Percentiles rank a stretch among this genome's conserved stretches.
Conservation (phyloP, 2,888 invertebrate genomes). For the Acronicta alni region DNA sequence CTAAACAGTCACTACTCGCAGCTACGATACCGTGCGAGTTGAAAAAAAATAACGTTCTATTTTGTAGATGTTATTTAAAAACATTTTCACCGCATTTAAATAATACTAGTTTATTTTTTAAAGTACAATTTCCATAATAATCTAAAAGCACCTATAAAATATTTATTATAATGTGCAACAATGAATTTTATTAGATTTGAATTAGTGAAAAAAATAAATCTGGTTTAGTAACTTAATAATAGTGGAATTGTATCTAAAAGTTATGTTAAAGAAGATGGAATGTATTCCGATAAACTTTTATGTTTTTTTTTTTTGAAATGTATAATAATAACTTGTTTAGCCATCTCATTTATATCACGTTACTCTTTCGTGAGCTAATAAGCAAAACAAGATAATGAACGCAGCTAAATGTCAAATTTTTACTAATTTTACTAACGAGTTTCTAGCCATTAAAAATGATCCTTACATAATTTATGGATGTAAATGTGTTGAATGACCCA, state of each 20-base stretch:
- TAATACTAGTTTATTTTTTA: too few species aligned
- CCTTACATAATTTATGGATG: neutral
- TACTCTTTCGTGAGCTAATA: slow-evolving; percentile 29
- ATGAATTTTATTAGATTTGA: too few species aligned
- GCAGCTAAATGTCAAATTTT: slow-evolving; percentile 18
- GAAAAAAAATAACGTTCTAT: neutral
- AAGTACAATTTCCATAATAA: too few species aligned
- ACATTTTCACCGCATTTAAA: neutral
- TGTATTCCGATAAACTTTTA: neutral
- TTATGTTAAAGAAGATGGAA: neutral
- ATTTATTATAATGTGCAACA: too few species aligned
- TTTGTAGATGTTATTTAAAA: neutral
- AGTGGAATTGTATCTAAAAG: neutral
- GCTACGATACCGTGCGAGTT: slow-evolving; percentile 8
- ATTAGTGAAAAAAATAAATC: neutral
- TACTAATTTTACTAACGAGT: slow-evolving; percentile 20
- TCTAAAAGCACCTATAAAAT: too few species aligned
- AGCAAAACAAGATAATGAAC: slow-evolving; percentile 28
- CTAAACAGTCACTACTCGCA: slow-evolving; percentile 21
- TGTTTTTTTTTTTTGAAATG: neutral
- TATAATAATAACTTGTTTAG: slow-evolving; percentile 32
- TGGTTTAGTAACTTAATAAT: neutral
- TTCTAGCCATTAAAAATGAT: slow-evolving; percentile 9
- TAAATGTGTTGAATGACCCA: too few species aligned
- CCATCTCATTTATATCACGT: slow-evolving; percentile 25